phyloP scores from a whole-genome alignment of 2,113 vertebrate species.

The Myotis brandtii region DNA sequence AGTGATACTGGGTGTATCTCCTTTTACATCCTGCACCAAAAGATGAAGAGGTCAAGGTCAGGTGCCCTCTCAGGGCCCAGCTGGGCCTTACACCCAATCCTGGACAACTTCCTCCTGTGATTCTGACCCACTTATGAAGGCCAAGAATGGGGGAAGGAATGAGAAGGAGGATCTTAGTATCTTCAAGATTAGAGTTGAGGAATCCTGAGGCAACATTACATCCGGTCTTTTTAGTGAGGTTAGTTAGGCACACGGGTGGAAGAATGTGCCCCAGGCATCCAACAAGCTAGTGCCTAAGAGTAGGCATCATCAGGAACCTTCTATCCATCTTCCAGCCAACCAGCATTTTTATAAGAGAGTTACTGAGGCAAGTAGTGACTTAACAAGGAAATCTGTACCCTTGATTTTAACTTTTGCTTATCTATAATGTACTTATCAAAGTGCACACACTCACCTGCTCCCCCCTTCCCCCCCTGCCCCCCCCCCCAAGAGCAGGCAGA shows the following conservation, averaged over 20 bases:
- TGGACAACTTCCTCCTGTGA: not conserved
- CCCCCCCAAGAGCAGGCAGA: not conserved
- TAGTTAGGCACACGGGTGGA: not conserved
- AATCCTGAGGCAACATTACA: not conserved
- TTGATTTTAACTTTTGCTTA: slow-evolving; percentile 18
- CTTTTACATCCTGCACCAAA: not conserved
- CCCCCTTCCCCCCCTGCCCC: too few relatives aligned
- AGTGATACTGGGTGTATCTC: not conserved
- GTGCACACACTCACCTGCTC: too few relatives aligned
- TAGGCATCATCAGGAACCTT: not conserved
- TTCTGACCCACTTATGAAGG: not conserved
- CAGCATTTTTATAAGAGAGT: not conserved
- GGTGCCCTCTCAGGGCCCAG: not conserved
- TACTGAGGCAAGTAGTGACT: not conserved
- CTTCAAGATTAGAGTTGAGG: not conserved
- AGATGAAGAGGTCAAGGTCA: not conserved
- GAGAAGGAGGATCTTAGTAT: not conserved
- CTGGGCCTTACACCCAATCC: not conserved
- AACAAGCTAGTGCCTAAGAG: not conserved
- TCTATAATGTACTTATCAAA: not conserved
- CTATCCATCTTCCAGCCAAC: not conserved
- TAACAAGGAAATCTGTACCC: not conserved
- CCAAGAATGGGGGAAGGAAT: not conserved
- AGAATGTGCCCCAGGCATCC: not conserved
- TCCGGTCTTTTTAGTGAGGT: not conserved